Conservation (phyloP, 2,888 invertebrate species). For the Sisyra nigra region DNA sequence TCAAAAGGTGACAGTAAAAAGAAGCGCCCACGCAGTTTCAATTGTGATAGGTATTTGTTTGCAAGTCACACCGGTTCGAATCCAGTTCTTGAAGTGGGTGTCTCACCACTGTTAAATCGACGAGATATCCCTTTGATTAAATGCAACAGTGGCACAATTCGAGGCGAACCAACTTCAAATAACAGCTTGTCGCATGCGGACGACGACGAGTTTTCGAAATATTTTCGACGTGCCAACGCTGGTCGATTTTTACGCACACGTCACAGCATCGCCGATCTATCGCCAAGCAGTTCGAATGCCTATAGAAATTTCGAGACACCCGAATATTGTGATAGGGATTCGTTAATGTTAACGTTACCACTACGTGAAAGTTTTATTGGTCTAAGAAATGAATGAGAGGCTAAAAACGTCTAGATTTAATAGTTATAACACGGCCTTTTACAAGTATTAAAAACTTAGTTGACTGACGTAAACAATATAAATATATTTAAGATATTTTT, state of each 20-base stretch:
- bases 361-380: conserved; percentile 7
- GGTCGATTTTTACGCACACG: conserved; percentile 3
- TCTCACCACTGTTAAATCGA: not conserved
- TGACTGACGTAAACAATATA: no score
- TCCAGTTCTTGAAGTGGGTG: not conserved
- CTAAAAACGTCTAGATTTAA: no score
- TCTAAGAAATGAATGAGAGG: conserved; percentile 1
- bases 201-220: not conserved
- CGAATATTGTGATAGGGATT: conserved; percentile 4
- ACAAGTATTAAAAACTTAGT: no score
- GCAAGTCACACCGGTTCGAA: not conserved
- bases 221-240: not conserved
- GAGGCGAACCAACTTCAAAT: no score
- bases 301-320: conserved; percentile 6
- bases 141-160: conserved; percentile 6
- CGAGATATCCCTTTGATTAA: conserved; percentile 3
- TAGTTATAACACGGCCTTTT: no score
- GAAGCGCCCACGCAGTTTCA: conserved; percentile 4
- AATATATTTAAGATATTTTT: no score
- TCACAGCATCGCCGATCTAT: conserved; percentile 7
- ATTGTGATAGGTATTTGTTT: conserved; percentile 5
- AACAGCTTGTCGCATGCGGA: not conserved
- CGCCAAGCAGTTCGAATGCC: conserved; percentile 4
- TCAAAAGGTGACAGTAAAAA: not conserved
- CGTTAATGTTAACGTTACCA: conserved; percentile 4